phyloP scores from a whole-genome alignment of 2,113 vertebrate species.

The Rhadina sibilatrix region DNA sequence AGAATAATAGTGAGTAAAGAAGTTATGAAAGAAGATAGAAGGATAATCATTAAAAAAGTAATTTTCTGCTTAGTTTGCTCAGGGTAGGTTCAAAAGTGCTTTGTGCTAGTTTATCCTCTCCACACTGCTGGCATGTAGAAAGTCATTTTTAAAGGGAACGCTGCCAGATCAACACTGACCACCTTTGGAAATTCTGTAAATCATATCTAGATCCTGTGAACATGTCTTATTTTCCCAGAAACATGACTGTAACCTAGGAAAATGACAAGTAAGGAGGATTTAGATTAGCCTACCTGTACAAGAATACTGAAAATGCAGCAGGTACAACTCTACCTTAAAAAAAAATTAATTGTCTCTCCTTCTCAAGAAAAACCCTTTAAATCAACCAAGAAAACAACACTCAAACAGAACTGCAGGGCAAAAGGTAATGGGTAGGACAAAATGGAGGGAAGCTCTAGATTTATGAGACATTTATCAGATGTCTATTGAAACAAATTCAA shows the following conservation, averaged over 20 bases:
- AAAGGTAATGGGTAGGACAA: background rate
- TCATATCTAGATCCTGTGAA: background rate
- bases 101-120: background rate
- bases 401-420: background rate
- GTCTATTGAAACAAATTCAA: background rate
- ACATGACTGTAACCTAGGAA: background rate
- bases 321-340: background rate
- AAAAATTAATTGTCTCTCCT: background rate
- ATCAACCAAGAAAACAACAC: background rate
- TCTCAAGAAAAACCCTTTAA: background rate
- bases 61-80: background rate
- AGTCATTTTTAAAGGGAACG: background rate
- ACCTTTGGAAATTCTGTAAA: background rate
- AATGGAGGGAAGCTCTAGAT: background rate
- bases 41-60: background rate
- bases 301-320: background rate
- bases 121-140: background rate
- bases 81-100: background rate
- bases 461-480: background rate
- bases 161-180: background rate
- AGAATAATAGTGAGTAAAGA: background rate
- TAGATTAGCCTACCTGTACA: background rate
- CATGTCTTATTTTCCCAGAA: background rate
- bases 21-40: background rate
- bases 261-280: background rate